Base-by-base conservation (phyloP, 2,888 invertebrate species). In the Zhuqinia jingwanae region DNA sequence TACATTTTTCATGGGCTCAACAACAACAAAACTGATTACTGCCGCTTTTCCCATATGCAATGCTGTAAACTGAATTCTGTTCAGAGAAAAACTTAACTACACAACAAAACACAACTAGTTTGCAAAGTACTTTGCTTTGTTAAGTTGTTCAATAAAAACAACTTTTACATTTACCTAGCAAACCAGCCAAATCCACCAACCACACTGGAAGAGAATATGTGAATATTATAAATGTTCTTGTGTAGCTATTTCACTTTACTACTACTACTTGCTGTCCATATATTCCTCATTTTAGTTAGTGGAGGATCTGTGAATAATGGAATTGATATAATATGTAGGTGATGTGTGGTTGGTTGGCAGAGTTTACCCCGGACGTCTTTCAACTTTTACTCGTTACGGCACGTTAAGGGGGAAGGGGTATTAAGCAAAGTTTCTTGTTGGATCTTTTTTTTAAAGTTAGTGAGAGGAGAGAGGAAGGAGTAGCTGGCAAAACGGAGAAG, bases 381-480 rank as follows among this genome's bases (percentile, higher is more conserved):
- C 76, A 76, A 56, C 76, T 13, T n/a, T n/a, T 17, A 42, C 56
- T 76, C 20, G 36, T 56, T 56, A 56, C 22, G 76, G 36, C 56
- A 58, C 17, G 17, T 53, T 53, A 6, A n/a, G 5, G 1, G 53
- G 15, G 27, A 73, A 47, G 50, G 22, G 73, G 50, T 50, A 73
- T 73, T 73, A 73, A 50, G 15, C 30, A 76, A 76, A 56, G 53
- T 76, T 76, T 53, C 22, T 22, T 11, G 58, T n/a, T n/a, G n/a
- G n/a, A n/a, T 2, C 22, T 22, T 58, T 58, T 58, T 10, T 11
- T 22, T 11, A 58, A 25, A 10, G 1, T 53, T 2, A 53, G 1
- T n/a, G n/a, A 53, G 17, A 53, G 2, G 5, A 53, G 2, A 2
- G 53, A 53, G n/a, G 17, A 17, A n/a, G n/a, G n/a, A n/a, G n/a